Evolutionary conservation across 2,797 vertebrate species (phyloP).

Genomic region (Trematomus bernacchii): DNA sequence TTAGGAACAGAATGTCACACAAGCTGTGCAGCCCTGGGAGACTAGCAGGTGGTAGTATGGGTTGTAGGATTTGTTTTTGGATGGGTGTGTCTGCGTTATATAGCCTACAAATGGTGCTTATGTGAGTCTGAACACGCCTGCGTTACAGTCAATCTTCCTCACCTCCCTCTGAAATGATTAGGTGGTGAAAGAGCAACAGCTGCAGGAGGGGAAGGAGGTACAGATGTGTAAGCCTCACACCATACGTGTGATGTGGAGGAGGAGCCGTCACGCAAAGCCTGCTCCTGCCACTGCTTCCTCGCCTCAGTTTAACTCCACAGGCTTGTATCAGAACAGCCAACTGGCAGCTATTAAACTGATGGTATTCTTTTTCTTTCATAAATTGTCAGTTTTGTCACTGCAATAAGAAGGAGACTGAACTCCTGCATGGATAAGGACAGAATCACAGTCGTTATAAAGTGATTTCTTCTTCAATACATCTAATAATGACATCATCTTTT

Average conservation of each 20-base stretch:
- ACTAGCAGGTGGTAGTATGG: conserved; percentile 30
- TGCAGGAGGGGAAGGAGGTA: conserved; percentile 35
- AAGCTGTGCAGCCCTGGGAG: conserved; percentile 57
- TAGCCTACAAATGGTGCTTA: not conserved
- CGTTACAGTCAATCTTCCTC: conserved; percentile 14
- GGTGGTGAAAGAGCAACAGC: conserved; percentile 52
- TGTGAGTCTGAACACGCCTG: not conserved
- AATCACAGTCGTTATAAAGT: not conserved
- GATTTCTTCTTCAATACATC: not conserved
- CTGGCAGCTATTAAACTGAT: not conserved
- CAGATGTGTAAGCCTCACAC: conserved; percentile 36
- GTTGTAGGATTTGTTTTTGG: conserved; percentile 15
- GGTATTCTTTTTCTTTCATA: not conserved
- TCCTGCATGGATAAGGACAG: not conserved
- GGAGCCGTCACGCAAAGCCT: conserved; percentile 30
- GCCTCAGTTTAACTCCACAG: not conserved
- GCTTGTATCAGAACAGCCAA: conserved; percentile 2
- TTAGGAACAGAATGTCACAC: conserved; percentile 65
- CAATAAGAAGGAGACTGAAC: conserved; percentile 6
- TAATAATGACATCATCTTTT: not conserved
- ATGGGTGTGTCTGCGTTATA: not conserved
- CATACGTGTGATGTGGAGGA: conserved; percentile 39
- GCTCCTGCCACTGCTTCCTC: conserved; percentile 34
- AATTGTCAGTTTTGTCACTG: not conserved
- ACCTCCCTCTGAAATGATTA: conserved; percentile 35